Percentiles rank a stretch among this genome's conserved stretches.
phyloP scores from a whole-genome alignment of 1,140 invertebrate genomes.

The Epicauta chinensis region DNA sequence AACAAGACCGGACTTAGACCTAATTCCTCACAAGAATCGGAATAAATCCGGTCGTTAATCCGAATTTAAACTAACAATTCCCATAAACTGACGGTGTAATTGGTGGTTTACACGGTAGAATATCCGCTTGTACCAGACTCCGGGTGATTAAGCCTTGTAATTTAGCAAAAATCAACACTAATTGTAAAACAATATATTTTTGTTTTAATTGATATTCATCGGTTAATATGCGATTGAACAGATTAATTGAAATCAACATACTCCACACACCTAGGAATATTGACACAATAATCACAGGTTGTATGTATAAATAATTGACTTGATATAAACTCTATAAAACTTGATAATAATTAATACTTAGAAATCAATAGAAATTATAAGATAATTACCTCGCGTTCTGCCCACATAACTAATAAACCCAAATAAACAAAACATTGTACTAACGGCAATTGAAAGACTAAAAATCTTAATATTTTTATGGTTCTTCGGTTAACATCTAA shows the following conservation, averaged over 20 bases:
- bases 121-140: conserved; percentile 41
- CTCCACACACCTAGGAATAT: conserved; percentile 58
- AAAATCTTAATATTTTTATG: conserved; percentile 40
- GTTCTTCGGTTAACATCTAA: conserved; percentile 48
- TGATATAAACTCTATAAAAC: conserved; percentile 51
- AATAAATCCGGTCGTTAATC: too few species aligned
- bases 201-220: conserved; percentile 36
- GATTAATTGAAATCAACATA: conserved; percentile 51
- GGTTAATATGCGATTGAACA: conserved; percentile 43
- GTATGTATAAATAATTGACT: conserved; percentile 53
- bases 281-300: conserved; percentile 51
- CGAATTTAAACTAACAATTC: conserved; percentile 42
- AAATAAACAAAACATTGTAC: conserved; percentile 52
- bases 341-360: background rate
- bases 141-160: conserved; percentile 47
- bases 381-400: conserved; percentile 56
- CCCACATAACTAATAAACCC: conserved; percentile 51
- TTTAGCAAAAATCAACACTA: conserved; percentile 51
- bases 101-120: conserved; percentile 47
- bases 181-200: conserved; percentile 49
- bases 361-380: background rate
- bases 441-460: conserved; percentile 54
- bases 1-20: background rate
- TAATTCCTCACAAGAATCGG: background rate
- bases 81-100: conserved; percentile 45